A percentile compares a stretch with the other conserved stretches of the same genome.
Evolutionary conservation across 1,140 invertebrate genomes (phyloP).

Genomic region (Aricia agestis): DNA sequence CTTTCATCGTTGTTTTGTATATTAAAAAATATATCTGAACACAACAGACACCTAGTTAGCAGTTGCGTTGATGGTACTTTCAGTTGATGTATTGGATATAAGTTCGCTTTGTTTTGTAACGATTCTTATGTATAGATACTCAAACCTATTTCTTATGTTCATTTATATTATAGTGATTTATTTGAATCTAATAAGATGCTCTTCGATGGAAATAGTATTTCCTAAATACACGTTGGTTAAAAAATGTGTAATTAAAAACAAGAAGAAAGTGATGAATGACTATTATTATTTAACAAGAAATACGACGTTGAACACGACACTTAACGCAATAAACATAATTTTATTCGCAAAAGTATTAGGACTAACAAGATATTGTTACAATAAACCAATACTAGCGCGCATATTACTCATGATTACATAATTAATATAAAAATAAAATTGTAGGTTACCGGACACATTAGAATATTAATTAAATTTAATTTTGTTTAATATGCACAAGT

Average conservation of each 20-base stretch:
- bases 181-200: background rate
- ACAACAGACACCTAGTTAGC: conserved; percentile 25
- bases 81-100: conserved; percentile 27
- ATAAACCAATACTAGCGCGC: background rate
- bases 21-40: conserved; percentile 23
- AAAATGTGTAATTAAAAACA: background rate
- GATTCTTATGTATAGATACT: too few relatives aligned
- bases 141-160: too few relatives aligned
- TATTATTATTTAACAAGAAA: background rate
- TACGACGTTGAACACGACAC: background rate
- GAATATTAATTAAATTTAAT: background rate
- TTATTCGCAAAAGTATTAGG: background rate
- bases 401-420: background rate
- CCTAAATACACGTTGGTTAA: too few relatives aligned
- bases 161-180: background rate
- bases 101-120: background rate
- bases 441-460: background rate
- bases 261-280: background rate
- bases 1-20: conserved; percentile 29
- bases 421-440: background rate
- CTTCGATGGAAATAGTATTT: too few relatives aligned
- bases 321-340: background rate
- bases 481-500: background rate
- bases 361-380: conserved; percentile 6
- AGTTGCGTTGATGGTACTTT: conserved; percentile 30